Conservation (phyloP, 2,888 invertebrate genomes). For the Drosophila ezoana region DNA sequence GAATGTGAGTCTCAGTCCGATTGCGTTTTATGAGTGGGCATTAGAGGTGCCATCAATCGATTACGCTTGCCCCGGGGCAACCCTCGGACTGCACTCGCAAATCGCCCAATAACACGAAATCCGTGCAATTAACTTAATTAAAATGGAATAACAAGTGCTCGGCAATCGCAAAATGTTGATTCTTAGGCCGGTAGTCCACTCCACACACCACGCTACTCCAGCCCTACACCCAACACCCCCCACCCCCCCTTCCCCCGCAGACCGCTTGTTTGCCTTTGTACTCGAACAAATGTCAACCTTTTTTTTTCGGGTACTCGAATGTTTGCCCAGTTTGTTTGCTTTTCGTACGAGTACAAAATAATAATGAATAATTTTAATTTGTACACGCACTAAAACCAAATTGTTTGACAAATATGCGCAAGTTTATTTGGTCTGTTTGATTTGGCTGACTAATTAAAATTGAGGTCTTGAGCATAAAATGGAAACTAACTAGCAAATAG, state of each 20-base stretch:
- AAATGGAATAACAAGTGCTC: constrained; percentile 83
- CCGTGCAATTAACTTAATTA: constrained; percentile 84
- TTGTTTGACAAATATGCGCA: constrained; percentile 64
- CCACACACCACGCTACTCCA: background rate
- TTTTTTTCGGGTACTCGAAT: constrained; percentile 28
- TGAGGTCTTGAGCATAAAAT: background rate
- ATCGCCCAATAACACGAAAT: constrained; percentile 72
- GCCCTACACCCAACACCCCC: background rate
- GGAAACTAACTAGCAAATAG: constrained; percentile 6
- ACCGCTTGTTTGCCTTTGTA: constrained; percentile 62
- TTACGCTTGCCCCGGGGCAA: constrained; percentile 48
- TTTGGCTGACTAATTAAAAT: constrained; percentile 56
- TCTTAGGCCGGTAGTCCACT: constrained; percentile 23
- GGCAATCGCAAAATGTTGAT: constrained; percentile 39
- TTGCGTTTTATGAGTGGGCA: constrained; percentile 52
- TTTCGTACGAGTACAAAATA: constrained; percentile 41
- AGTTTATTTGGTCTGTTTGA: constrained; percentile 60
- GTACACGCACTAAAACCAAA: constrained; percentile 61
- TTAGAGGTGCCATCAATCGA: constrained; percentile 65
- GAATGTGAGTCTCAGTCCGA: constrained; percentile 37
- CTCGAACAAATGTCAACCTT: constrained; percentile 73
- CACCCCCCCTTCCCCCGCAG: background rate
- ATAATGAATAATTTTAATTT: constrained; percentile 76
- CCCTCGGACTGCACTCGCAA: constrained; percentile 42
- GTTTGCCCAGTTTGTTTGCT: constrained; percentile 52